Percentiles rank a stretch among this genome's conserved stretches.
Conservation (phyloP, 2,113 vertebrate species). For the Ochotona curzoniae region DNA sequence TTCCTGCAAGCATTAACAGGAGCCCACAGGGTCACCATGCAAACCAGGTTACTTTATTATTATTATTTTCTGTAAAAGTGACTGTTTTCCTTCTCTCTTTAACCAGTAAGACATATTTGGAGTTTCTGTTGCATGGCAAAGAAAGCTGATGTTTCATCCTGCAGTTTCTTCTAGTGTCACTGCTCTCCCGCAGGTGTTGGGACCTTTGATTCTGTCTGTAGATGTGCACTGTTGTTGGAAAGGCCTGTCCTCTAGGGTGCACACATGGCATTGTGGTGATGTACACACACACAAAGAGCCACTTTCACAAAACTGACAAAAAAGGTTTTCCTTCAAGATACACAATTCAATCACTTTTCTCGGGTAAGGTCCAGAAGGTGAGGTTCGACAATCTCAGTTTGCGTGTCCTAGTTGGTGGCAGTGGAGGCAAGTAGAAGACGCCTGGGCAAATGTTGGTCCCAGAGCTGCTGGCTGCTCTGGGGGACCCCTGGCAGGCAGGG, state of each 20-base stretch:
- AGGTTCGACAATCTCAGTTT: too few relatives aligned
- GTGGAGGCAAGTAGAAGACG: too few relatives aligned
- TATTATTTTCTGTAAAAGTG: not conserved
- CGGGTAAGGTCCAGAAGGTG: too few relatives aligned
- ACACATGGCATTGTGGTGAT: not conserved
- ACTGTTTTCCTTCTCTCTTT: not conserved
- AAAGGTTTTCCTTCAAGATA: slow-evolving; percentile 25
- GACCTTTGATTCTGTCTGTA: not conserved
- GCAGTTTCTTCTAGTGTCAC: not conserved
- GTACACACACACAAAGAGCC: not conserved
- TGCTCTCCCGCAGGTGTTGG: not conserved
- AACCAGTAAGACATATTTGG: not conserved
- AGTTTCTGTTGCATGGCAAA: not conserved
- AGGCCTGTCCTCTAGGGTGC: not conserved
- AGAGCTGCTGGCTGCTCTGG: too few relatives aligned
- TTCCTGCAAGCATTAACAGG: too few relatives aligned
- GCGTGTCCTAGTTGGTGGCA: too few relatives aligned
- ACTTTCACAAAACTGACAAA: not conserved
- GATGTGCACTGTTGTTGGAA: not conserved
- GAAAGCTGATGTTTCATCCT: not conserved
- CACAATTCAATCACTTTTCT: not conserved
- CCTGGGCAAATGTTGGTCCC: too few relatives aligned
- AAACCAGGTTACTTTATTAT: too few relatives aligned
- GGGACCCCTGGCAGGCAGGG: too few relatives aligned
- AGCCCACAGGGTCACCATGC: too few relatives aligned